Conservation (phyloP, 2,113 vertebrate genomes). For the Nyctereutes procyonoides region DNA sequence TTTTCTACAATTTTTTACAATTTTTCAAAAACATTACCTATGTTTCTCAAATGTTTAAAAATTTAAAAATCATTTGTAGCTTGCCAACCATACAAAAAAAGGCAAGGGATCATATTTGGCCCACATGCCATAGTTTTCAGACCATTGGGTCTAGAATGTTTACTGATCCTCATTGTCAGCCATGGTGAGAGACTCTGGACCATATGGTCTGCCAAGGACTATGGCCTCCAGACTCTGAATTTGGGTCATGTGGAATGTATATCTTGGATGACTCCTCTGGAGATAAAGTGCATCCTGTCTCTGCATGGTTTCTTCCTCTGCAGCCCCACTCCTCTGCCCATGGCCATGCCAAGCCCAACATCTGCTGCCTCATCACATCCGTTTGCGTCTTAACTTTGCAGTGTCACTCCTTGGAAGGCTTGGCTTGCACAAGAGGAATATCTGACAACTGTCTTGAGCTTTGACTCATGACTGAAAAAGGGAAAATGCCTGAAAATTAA, state of each 20-base stretch:
- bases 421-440: constrained; percentile 18
- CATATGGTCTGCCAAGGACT: not conserved
- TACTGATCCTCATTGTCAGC: not conserved
- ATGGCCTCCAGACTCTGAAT: not conserved
- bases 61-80: not conserved
- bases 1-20: not conserved
- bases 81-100: not conserved
- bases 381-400: not conserved
- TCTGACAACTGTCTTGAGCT: constrained; percentile 24
- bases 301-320: not conserved
- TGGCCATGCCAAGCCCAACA: not conserved
- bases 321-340: not conserved
- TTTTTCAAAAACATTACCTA: not conserved
- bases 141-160: not conserved
- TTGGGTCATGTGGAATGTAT: not conserved
- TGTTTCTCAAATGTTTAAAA: not conserved
- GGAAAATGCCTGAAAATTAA: not conserved
- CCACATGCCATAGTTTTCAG: not conserved
- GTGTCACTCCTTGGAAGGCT: constrained; percentile 10
- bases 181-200: not conserved
- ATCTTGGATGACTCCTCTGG: not conserved
- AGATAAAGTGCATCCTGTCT: not conserved
- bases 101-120: not conserved
- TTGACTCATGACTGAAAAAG: constrained; percentile 57
- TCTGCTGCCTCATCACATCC: not conserved